These are phyloP conservation scores for Nannospalax galili DNA, from an alignment of 2,113 vertebrate species.

Conservation along the genomic window DNA sequence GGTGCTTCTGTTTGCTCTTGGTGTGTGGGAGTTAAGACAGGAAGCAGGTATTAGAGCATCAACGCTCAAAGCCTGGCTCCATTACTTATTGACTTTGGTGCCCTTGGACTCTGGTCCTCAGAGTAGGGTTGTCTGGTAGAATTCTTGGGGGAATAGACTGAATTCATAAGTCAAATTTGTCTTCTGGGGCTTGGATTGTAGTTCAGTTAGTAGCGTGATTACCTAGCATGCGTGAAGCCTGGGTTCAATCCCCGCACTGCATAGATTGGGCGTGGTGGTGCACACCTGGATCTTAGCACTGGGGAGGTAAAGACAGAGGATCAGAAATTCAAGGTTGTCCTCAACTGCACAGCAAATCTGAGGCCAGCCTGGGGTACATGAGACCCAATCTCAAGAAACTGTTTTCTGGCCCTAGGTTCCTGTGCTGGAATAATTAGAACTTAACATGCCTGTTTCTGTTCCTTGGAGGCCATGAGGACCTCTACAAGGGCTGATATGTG, in stretches of 20 bases:
- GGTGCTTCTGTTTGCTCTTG: not conserved
- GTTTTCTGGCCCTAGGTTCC: not conserved
- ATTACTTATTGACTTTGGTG: not conserved
- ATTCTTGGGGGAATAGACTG: not conserved
- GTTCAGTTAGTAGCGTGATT: not conserved
- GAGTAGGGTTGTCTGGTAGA: not conserved
- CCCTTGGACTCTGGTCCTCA: not conserved
- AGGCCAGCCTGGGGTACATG: not conserved
- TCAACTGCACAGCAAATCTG: too few relatives aligned
- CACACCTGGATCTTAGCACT: not conserved
- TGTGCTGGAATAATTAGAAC: not conserved
- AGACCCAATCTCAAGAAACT: not conserved
- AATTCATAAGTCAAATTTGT: not conserved
- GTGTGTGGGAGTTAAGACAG: accelerated
- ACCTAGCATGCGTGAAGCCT: not conserved
- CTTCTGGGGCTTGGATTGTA: too few relatives aligned
- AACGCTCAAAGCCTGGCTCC: not conserved
- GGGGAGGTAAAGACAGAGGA: not conserved
- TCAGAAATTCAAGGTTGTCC: not conserved
- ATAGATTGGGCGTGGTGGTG: too few relatives aligned
- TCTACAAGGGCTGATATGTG: accelerated
- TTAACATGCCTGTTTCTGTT: not conserved
- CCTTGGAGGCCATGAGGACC: not conserved
- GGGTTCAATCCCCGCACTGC: not conserved
- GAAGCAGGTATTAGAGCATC: not conserved